A percentile compares a stretch with the other conserved stretches of the same genome.
Conservation (phyloP, 2,888 invertebrate species). For the Nymphalis c-album region DNA sequence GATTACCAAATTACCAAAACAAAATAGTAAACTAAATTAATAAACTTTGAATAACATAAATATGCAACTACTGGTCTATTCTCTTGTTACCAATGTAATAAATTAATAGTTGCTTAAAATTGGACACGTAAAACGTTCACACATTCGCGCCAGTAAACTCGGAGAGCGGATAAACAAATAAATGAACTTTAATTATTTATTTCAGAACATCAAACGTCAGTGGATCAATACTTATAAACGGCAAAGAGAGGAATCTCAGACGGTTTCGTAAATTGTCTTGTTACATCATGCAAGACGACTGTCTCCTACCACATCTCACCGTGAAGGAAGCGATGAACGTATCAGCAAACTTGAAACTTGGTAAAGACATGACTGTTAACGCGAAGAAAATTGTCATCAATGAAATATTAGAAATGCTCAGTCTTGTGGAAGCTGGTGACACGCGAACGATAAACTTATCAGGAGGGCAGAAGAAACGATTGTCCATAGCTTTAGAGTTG, state of each 20-base stretch:
- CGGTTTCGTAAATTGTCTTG: conserved; percentile 96
- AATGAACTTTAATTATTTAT: conserved; percentile 7
- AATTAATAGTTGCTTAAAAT: too few species aligned
- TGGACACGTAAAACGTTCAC: too few species aligned
- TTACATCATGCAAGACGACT: conserved; percentile 98
- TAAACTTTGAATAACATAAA: too few species aligned
- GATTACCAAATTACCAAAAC: too few species aligned
- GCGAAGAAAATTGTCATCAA: conserved; percentile 91
- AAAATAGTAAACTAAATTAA: too few species aligned
- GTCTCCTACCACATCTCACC: conserved; percentile 92
- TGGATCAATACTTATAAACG: conserved; percentile 93
- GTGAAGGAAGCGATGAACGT: conserved; percentile 96
- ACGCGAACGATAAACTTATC: conserved; percentile 91
- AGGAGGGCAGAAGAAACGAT: conserved; percentile 94
- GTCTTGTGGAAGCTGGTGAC: conserved; percentile 89
- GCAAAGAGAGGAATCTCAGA: conserved; percentile 91
- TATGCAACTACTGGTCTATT: too few species aligned
- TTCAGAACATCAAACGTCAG: conserved; percentile 90
- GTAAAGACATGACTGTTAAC: conserved; percentile 86
- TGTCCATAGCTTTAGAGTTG: conserved; percentile 95
- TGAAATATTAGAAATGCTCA: conserved; percentile 92
- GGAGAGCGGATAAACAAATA: background rate
- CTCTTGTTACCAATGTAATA: too few species aligned
- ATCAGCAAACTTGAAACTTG: conserved; percentile 95
- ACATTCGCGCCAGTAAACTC: too few species aligned